Base-by-base conservation (phyloP, 2,113 vertebrate genomes). In the Lepus europaeus region DNA sequence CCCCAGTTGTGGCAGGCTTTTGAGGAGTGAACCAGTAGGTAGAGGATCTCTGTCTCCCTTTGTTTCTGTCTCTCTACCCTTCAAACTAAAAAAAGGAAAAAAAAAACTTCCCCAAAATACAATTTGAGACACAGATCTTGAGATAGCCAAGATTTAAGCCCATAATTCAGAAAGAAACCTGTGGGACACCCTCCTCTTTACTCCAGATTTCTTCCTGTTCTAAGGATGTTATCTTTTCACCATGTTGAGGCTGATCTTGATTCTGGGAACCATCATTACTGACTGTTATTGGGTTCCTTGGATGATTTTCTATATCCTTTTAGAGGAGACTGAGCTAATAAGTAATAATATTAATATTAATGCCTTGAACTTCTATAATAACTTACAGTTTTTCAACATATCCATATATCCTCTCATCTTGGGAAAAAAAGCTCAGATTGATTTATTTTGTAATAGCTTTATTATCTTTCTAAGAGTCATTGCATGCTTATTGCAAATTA, bases 181-280 rank as follows among this genome's bases (percentile, higher is more conserved):
- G 20, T 87, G 45, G n/a, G n/a, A 45, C 45, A 45, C 27, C 29
- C 25, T 66, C 14, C 25, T 80, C 56, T 70, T 95, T 72, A 74
- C 9, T 63, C 45, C 36, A 83, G 7, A 84, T 88, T 96, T 73
- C 29, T 84, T 84, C 56, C 51, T 27, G 14, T 61, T 79, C 36
- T 77, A 69, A 51, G 61, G 33, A 89, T 36, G 68, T 89, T 70
- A 53, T 39, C 36, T 89, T 83, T 73, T 68, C 9, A n/a, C 51
- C 31, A 49, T 33, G 6, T 63, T 87, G 82, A 93, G 5, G 17
- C 59, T 94, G 56, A 31, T 31, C 45, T 1, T 84, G 19, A 92
- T 86, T 94, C 80, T 81, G 17, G n/a, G 17, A 89, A 17, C 39
- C 61, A 84, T 92, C 61, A 66, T 70, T 84, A 29, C 66, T 94